Percentiles rank a stretch among this genome's conserved stretches.
Evolutionary conservation across 2,888 invertebrate species (phyloP).

Genomic region (Drosophila aldrichi): DNA sequence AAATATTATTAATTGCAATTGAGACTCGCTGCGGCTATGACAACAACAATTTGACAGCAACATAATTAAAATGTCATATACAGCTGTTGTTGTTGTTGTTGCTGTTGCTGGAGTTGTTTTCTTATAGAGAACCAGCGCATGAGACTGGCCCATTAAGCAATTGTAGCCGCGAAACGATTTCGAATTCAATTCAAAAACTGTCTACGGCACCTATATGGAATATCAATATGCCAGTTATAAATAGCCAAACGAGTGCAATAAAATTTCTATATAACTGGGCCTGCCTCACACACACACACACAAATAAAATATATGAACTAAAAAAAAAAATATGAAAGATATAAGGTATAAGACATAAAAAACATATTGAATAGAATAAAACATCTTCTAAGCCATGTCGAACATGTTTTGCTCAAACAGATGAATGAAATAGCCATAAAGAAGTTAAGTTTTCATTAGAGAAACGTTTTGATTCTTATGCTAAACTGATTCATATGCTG

Average conservation of each 20-base stretch:
- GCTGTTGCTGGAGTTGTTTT: slow-evolving; percentile 14
- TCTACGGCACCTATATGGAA: slow-evolving; percentile 35
- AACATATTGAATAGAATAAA: slow-evolving; percentile 4
- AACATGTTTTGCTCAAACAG: slow-evolving; percentile 63
- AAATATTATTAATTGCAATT: slow-evolving; percentile 78
- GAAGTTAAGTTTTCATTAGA: slow-evolving; percentile 66
- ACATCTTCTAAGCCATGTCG: slow-evolving; percentile 55
- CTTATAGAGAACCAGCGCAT: slow-evolving; percentile 45
- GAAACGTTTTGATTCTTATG: slow-evolving; percentile 77
- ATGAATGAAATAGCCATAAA: slow-evolving; percentile 60
- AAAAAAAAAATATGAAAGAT: background rate
- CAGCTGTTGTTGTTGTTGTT: slow-evolving; percentile 17
- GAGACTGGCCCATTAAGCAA: slow-evolving; percentile 69
- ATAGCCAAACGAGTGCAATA: slow-evolving; percentile 46
- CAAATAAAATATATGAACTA: too few species aligned
- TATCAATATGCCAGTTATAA: slow-evolving; percentile 48
- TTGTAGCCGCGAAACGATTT: slow-evolving; percentile 33
- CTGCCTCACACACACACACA: slow-evolving; percentile 4
- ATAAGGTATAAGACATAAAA: background rate
- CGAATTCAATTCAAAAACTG: slow-evolving; percentile 29
- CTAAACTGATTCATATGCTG: slow-evolving; percentile 74
- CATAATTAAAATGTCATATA: slow-evolving; percentile 80
- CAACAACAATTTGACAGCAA: slow-evolving; percentile 71
- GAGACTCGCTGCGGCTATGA: slow-evolving; percentile 43
- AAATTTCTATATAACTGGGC: slow-evolving; percentile 43